phyloP scores from a whole-genome alignment of 2,888 invertebrate genomes.

The Meganola albula region DNA sequence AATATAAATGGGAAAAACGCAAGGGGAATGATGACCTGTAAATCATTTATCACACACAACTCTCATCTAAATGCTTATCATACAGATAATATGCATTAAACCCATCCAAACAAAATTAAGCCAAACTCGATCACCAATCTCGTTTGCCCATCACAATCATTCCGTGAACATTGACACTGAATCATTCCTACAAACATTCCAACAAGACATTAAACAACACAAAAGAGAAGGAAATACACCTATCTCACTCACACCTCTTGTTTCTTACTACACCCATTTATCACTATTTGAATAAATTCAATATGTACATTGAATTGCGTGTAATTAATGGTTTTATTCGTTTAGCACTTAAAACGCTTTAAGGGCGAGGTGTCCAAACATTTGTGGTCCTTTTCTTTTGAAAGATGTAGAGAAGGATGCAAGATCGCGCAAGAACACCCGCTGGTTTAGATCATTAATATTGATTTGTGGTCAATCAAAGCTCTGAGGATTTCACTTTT shows the following conservation, averaged over 20 bases:
- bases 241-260: slow-evolving; percentile 62
- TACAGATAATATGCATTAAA: slow-evolving; percentile 26
- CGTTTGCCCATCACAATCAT: slow-evolving; percentile 20
- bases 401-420: slow-evolving; percentile 38
- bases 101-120: slow-evolving; percentile 27
- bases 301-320: slow-evolving; percentile 77
- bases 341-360: slow-evolving; percentile 76
- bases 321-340: slow-evolving; percentile 78
- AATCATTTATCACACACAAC: too few relatives aligned
- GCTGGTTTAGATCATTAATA: slow-evolving; percentile 76
- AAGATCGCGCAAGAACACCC: slow-evolving; percentile 55
- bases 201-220: slow-evolving; percentile 29
- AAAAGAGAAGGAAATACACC: slow-evolving; percentile 16
- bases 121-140: slow-evolving; percentile 23
- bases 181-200: slow-evolving; percentile 48
- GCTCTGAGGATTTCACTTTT: slow-evolving; percentile 74
- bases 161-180: slow-evolving; percentile 41
- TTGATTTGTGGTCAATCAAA: slow-evolving; percentile 80
- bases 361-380: slow-evolving; percentile 76
- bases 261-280: slow-evolving; percentile 63
- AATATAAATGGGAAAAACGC: too few relatives aligned
- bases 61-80: slow-evolving; percentile 6
- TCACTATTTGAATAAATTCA: slow-evolving; percentile 78
- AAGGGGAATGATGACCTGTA: too few relatives aligned
- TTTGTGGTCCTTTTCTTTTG: slow-evolving; percentile 40